Base-by-base conservation (phyloP, 2,113 vertebrate genomes). In the Rana temporaria region DNA sequence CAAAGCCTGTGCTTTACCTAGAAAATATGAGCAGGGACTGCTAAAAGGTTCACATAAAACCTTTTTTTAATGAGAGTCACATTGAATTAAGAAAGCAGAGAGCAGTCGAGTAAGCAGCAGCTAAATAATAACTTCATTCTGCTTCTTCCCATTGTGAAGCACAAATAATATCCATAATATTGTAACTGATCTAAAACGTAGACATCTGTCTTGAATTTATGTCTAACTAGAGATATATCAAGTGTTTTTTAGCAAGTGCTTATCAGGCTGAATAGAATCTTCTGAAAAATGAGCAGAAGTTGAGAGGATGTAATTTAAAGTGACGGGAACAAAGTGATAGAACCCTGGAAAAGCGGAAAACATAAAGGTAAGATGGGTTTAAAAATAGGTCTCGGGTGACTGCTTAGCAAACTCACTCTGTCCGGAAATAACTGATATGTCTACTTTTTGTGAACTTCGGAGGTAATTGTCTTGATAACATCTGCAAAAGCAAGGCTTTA, bases 91-190 rank as follows among this genome's bases (percentile, higher is more conserved):
- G 81, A 60, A 83, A 68, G 63, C 81, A 57, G 64, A 60, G 71
- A 72, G 64, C 68, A 67, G 52, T 74, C 65, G 63, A 67, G 56
- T 68, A 76, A 38, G 53, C 81, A 59, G 72, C 64, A 34, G 66
- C 42, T 74, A 63, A 83, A 76, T 76, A 83, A 83, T 64, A 83
- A 68, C 70, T 68, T 68, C 32, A 83, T 68, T 57, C 81, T 30
- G 53, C 34, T 76, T 71, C 81, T 62, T 82, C 72, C 42, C 52
- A 68, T 76, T 76, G 72, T 55, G 81, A 76, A 76, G 64, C 70
- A 67, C 81, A 76, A 76, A 83, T 83, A 76, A 83, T 68, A 76
- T 83, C 72, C 20, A 76, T 76, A 83, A 75, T 64, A 32, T 68
- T 83, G 64, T 60, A 83, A 83, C 48, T 83, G 72, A 75, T 83